A percentile compares a stretch with the other conserved stretches of the same genome.
Evolutionary conservation across 2,888 invertebrate species (phyloP).

Genomic region (Crocallis elinguaria): DNA sequence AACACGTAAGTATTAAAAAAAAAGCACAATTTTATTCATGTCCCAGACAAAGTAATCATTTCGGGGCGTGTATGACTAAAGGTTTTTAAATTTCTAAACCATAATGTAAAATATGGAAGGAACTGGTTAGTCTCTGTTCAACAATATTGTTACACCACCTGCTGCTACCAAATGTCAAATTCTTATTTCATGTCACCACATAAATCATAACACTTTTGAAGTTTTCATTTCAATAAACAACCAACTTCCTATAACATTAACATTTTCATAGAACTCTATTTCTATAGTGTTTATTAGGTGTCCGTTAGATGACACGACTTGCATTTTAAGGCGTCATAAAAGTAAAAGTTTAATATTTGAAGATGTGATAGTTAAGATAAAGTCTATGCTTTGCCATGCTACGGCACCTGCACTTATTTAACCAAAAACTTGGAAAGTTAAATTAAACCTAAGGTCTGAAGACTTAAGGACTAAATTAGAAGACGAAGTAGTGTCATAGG

Average conservation of each 20-base stretch:
- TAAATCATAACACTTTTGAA: conserved; percentile 27
- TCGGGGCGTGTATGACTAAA: too few species aligned
- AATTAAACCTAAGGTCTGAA: conserved; percentile 35
- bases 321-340: conserved; percentile 76
- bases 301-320: conserved; percentile 71
- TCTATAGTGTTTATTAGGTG: conserved; percentile 45
- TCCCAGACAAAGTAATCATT: too few species aligned
- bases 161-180: conserved; percentile 15
- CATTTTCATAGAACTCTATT: conserved; percentile 24
- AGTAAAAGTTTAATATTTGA: conserved; percentile 80
- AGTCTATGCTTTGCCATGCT: conserved; percentile 61
- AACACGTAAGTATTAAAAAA: too few species aligned
- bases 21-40: too few species aligned
- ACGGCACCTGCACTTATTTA: conserved; percentile 75
- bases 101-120: background rate
- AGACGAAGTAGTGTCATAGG: conserved; percentile 44
- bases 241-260: conserved; percentile 25
- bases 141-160: conserved; percentile 10
- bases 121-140: background rate
- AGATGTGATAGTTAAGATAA: conserved; percentile 80
- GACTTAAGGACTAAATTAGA: conserved; percentile 38
- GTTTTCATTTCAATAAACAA: conserved; percentile 19
- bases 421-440: conserved; percentile 28
- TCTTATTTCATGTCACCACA: conserved; percentile 8
- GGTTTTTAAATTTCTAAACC: too few species aligned